These are phyloP conservation scores for Dorcus parallelipipedus DNA, from an alignment of 2,888 invertebrate species.

Conservation along the genomic window DNA sequence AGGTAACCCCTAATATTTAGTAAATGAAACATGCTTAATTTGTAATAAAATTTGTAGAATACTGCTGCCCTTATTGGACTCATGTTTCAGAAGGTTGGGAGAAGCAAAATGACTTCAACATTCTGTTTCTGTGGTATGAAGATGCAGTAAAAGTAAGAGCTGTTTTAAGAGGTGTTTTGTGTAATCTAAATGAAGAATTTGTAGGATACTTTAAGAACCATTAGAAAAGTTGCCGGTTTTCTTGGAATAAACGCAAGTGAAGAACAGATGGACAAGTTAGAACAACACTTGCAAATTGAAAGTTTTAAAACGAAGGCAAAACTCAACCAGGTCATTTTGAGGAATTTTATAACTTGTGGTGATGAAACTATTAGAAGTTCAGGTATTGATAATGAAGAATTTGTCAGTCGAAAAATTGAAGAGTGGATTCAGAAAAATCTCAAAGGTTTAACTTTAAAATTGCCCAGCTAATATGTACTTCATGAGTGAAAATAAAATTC, in stretches of 20 bases:
- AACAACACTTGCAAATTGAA: neutral
- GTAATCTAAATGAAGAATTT: neutral
- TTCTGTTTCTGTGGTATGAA: constrained; percentile 77
- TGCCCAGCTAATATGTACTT: neutral
- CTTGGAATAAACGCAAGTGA: neutral
- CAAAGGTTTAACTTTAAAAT: neutral
- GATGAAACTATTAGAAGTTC: neutral
- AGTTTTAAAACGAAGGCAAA: neutral
- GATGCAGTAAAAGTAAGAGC: constrained; percentile 63
- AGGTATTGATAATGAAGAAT: neutral
- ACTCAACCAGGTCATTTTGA: neutral
- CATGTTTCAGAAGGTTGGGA: constrained; percentile 77
- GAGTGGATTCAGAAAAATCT: neutral
- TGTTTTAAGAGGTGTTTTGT: neutral
- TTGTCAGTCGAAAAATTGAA: neutral
- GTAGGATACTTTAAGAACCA: neutral
- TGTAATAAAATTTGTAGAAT: constrained; percentile 49
- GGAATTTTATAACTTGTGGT: neutral
- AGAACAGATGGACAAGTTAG: neutral
- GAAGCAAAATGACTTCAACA: constrained; percentile 60
- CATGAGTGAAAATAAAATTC: no score
- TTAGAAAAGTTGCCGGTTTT: neutral
- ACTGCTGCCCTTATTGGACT: constrained; percentile 74
- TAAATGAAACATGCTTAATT: constrained; percentile 1
- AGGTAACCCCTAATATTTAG: constrained; percentile 51